Evolutionary conservation across 2,113 vertebrate species (phyloP), one percentile per base, ranked within the genome.

Genomic region (Gymnorhina tibicen): DNA sequence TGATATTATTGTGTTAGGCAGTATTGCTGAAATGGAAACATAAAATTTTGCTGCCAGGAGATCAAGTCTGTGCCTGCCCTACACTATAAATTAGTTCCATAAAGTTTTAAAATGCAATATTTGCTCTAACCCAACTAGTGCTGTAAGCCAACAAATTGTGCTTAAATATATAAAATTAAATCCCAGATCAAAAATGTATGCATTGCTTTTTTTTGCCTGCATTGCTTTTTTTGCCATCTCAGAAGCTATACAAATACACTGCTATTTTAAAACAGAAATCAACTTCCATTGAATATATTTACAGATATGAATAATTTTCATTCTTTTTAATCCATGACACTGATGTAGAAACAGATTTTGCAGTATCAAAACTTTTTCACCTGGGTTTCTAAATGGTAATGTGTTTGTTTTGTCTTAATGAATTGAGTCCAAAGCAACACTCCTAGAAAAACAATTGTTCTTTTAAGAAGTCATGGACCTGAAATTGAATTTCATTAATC

Each of bases 1-100:
- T 94, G 96, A 94, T 98, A 97, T 98, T 97, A 98, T 98, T 98
- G 97, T 97, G 95, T 98, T 97, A 98, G 97, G 96, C 97, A 97
- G 95, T 92, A 97, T 74, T 96, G 95, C 96, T 95, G 97, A 97
- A 98, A 98, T 97, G 86, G 97, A 98, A 98, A 98, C 97, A 98
- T 98, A 97, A 98, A 97, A 98, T 97, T 98, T 97, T 96, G 95
- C 95, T 97, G 95, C 95, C 85, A 95, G 80, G 55, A 98, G 97
- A 98, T 98, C 98, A 98, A 98, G 96, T 96, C 93, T 93, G 44
- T 91, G 85, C 72, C 95, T 97, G 90, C 86, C 91, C 92, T 97
- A 94, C 35, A 59, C 97, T 92, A 95, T 98, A 97, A 97, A 98
- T 98, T 97, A 98, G 92, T 96, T 94, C 83, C 53, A 97, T 97